phyloP scores from a whole-genome alignment of 2,888 invertebrate species.

The Macaria liturata region DNA sequence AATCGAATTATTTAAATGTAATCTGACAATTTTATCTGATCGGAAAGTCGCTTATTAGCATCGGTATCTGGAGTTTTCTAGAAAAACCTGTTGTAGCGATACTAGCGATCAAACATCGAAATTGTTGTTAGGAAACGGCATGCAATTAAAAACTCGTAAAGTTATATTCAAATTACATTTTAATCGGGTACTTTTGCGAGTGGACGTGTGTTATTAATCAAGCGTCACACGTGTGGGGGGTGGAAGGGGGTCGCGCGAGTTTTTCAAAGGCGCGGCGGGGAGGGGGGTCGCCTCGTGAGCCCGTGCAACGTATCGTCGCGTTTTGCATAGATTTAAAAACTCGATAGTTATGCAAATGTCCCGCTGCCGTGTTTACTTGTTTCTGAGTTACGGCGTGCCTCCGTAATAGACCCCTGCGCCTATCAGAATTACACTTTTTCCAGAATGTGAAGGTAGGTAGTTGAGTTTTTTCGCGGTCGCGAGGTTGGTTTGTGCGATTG shows the following conservation, averaged over 20 bases:
- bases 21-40: conserved; percentile 21
- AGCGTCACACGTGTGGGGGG: conserved; percentile 41
- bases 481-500: conserved; percentile 53
- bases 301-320: conserved; percentile 77
- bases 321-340: conserved; percentile 83
- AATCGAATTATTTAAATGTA: conserved; percentile 32
- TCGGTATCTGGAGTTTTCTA: conserved; percentile 15
- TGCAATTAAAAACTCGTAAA: conserved; percentile 33
- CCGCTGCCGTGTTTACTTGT: conserved; percentile 77
- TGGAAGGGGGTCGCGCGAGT: conserved; percentile 67
- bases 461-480: conserved; percentile 32
- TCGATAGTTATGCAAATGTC: conserved; percentile 80
- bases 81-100: conserved; percentile 21
- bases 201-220: conserved; percentile 63
- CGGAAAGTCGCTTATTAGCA: conserved; percentile 10
- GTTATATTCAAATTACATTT: conserved; percentile 50
- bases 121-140: conserved; percentile 12
- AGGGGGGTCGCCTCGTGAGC: conserved; percentile 66
- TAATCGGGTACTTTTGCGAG: conserved; percentile 54
- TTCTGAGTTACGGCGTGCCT: conserved; percentile 77
- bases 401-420: conserved; percentile 69
- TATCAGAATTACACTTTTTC: conserved; percentile 71
- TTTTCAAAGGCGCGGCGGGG: conserved; percentile 55
- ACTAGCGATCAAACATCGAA: conserved; percentile 10
- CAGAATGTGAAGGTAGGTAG: conserved; percentile 34